Base-by-base conservation (phyloP, 2,797 vertebrate species). In the Microhierax caerulescens region DNA sequence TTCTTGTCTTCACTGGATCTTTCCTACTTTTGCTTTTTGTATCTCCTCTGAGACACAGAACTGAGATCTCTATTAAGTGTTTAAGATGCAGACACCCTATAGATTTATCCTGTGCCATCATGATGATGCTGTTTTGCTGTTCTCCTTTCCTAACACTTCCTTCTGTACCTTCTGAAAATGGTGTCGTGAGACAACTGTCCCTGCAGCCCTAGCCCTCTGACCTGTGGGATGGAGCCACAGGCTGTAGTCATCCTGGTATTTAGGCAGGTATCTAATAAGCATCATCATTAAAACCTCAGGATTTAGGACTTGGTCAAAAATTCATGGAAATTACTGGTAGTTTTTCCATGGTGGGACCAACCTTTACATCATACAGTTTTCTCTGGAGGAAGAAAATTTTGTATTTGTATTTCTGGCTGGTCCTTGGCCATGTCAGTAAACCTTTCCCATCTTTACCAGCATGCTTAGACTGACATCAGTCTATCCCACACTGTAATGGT, bases 191-290 rank as follows among this genome's bases (percentile, higher is more conserved):
- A 28, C 10, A 27, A 7, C 9, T 68, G 24, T 28, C 36, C 16
- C 53, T 37, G 41, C 53, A 92, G 25, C 7, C 28, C 20, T 15
- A 54, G 30, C 16, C 11, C 9, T 30, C 54, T 30, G 65, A 6
- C 19, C 50, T 39, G 2, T 13, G 15, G 20, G 8, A 32, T 63
- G 41, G 19, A 72, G 28, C 7, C 39, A 81, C 39, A 36, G 7
- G 10, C 7, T 7, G 1, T 70, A 43, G 4, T 1, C 27, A 4
- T 24, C 4, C 11, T 17, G 3, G 17, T 27, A 39, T 19, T 30
- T 56, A 36, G 28, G 9, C 41, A 68, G 75, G 37, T 30, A 72
- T n/a, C 50, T 59, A 43, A 24, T 22, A 19, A 77, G 7, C 10
- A 5, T 4, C 24, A 51, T 28, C 19, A 39, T 13, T 25, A 64